These are phyloP conservation scores for Phenganax marumi DNA, from an alignment of 92 coral and sea anemone species.

Conservation along the genomic window DNA sequence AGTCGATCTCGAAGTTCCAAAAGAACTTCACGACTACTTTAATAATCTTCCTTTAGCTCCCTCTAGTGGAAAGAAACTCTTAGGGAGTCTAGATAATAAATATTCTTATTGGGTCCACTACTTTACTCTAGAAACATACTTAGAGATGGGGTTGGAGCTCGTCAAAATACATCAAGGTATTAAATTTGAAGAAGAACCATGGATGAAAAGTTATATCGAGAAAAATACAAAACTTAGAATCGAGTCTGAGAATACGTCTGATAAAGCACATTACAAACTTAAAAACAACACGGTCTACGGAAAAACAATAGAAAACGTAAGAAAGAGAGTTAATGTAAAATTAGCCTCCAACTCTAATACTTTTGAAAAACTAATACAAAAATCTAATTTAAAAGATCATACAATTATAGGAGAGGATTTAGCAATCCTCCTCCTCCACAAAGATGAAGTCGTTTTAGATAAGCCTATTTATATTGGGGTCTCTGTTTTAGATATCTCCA, in stretches of 20 bases:
- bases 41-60: background rate
- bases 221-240: background rate
- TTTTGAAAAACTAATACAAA: background rate
- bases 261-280: background rate
- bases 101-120: background rate
- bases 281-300: background rate
- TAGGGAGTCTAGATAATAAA: background rate
- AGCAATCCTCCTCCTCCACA: background rate
- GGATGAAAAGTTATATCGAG: background rate
- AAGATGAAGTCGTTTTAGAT: background rate
- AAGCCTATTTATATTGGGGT: background rate
- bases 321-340: background rate
- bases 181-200: background rate
- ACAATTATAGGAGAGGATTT: background rate
- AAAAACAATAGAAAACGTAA: background rate
- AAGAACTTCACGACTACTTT: background rate
- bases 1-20: constrained; percentile 24
- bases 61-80: background rate
- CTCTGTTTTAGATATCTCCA: background rate
- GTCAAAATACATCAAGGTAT: background rate
- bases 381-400: background rate
- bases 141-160: background rate
- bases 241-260: background rate
- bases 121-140: background rate
- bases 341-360: background rate